Percentiles rank a stretch among this genome's conserved stretches.
phyloP scores from a whole-genome alignment of 1,140 invertebrate genomes.

The Meteorus sp. region DNA sequence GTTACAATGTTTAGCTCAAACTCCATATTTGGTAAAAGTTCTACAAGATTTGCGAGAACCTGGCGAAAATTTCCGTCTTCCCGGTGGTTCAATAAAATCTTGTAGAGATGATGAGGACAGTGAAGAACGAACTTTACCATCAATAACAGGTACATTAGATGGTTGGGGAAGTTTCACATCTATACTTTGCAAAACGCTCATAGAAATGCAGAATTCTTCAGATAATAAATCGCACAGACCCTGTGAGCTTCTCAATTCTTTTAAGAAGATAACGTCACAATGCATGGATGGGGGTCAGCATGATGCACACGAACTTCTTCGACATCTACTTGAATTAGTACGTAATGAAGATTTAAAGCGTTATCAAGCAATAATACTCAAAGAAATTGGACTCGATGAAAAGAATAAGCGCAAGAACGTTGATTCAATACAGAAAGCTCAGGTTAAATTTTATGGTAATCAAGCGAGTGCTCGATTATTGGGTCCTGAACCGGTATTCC shows the following conservation, averaged over 20 bases:
- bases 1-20: slow-evolving; percentile 87
- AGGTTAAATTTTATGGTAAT: slow-evolving; percentile 80
- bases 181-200: slow-evolving; percentile 47
- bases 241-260: slow-evolving; percentile 69
- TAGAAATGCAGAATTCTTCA: slow-evolving; percentile 53
- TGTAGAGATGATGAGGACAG: slow-evolving; percentile 54
- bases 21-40: slow-evolving; percentile 75
- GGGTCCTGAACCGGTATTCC: slow-evolving; percentile 77
- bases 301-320: slow-evolving; percentile 92
- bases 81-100: slow-evolving; percentile 65
- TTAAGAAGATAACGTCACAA: slow-evolving; percentile 78
- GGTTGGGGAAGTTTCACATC: slow-evolving; percentile 69
- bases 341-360: slow-evolving; percentile 65
- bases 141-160: slow-evolving; percentile 68
- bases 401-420: slow-evolving; percentile 71
- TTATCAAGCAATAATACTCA: slow-evolving; percentile 76
- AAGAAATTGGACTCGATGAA: slow-evolving; percentile 68
- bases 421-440: slow-evolving; percentile 72
- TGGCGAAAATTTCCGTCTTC: slow-evolving; percentile 70
- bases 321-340: slow-evolving; percentile 86
- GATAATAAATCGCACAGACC: slow-evolving; percentile 70
- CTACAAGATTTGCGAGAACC: slow-evolving; percentile 71
- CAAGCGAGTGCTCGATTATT: slow-evolving; percentile 80
- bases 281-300: slow-evolving; percentile 95
- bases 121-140: slow-evolving; percentile 54